These are phyloP conservation scores for Ameiurus melas DNA, from an alignment of 2,113 vertebrate genomes.

Conservation along the genomic window DNA sequence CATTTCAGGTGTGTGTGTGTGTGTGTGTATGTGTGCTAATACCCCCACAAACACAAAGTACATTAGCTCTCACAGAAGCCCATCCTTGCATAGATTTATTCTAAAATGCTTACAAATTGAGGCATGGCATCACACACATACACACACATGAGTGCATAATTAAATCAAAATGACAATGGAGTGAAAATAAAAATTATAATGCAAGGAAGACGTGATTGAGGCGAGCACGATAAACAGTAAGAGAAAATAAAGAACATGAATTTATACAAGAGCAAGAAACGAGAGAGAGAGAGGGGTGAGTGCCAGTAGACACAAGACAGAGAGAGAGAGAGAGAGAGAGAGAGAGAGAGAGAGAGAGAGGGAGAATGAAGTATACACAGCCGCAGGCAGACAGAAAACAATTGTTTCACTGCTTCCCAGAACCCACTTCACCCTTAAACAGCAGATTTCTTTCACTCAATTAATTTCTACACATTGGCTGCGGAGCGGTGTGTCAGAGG, in stretches of 20 bases:
- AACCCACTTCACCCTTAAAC: slow-evolving; percentile 64
- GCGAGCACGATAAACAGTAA: background rate
- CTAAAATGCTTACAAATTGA: slow-evolving; percentile 16
- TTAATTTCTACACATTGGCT: slow-evolving; percentile 65
- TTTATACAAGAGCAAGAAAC: slow-evolving; percentile 19
- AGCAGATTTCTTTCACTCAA: slow-evolving; percentile 66
- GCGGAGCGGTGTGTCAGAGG: slow-evolving; percentile 42
- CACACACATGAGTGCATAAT: slow-evolving; percentile 4
- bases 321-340: slow-evolving; percentile 14
- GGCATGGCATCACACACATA: background rate
- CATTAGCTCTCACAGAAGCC: slow-evolving; percentile 14
- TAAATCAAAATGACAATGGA: slow-evolving; percentile 4
- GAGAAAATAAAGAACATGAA: background rate
- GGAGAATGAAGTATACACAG: slow-evolving; percentile 43
- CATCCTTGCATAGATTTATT: slow-evolving; percentile 24
- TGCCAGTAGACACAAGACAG: too few relatives aligned
- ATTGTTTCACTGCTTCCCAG: slow-evolving; percentile 59
- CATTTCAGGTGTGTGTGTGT: slow-evolving; percentile 20
- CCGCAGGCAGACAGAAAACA: slow-evolving; percentile 60
- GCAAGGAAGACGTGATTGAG: background rate
- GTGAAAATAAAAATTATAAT: background rate
- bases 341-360: slow-evolving; percentile 9
- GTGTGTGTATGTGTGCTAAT: slow-evolving; percentile 16
- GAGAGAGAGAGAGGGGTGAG: too few relatives aligned
- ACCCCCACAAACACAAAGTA: slow-evolving; percentile 10